Conservation (phyloP, 2,113 vertebrate species). For the Cathartes aura region DNA sequence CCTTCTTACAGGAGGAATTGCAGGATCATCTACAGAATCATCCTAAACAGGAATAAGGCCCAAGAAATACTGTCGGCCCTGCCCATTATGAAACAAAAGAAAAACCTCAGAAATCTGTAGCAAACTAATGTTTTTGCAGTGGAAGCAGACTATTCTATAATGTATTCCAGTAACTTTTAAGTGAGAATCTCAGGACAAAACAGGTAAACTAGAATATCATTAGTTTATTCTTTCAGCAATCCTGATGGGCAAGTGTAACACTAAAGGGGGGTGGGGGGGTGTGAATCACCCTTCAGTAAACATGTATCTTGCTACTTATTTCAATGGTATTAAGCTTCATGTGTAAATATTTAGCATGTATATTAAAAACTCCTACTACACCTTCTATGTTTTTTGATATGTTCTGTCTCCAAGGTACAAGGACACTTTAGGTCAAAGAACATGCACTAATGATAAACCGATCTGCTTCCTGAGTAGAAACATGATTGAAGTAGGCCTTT, state of each 20-base stretch:
- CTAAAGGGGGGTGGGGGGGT: neutral
- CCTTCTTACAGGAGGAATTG: neutral
- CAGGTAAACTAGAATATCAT: neutral
- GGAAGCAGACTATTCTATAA: neutral
- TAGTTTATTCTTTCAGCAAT: neutral
- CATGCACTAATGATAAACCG: neutral
- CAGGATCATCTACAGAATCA: neutral
- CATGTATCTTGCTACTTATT: neutral
- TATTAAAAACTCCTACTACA: neutral
- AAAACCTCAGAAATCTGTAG: neutral
- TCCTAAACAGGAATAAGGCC: neutral
- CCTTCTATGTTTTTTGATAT: neutral
- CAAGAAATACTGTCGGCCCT: neutral
- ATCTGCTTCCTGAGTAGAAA: neutral
- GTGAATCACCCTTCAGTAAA: neutral
- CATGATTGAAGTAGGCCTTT: neutral
- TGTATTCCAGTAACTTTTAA: neutral
- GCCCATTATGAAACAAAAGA: neutral
- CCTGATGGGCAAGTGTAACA: neutral
- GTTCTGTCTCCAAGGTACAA: neutral
- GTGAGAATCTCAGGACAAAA: neutral
- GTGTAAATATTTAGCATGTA: neutral
- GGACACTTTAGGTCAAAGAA: neutral
- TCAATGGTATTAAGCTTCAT: neutral
- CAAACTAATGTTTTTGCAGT: neutral